Evolutionary conservation across 2,888 invertebrate species (phyloP).

Genomic region (Cheilosia vernalis): DNA sequence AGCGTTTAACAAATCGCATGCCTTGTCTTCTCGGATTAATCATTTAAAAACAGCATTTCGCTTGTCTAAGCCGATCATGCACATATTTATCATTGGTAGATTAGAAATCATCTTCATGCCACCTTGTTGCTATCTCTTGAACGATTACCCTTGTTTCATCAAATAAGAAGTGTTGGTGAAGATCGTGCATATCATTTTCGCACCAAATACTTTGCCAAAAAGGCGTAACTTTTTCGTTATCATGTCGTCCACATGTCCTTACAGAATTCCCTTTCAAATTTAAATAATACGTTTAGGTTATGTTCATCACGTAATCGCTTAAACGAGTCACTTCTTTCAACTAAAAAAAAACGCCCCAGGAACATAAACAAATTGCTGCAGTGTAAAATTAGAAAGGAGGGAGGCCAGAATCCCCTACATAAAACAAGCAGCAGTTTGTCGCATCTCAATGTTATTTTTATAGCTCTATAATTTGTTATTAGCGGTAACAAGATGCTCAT

Average conservation of each 20-base stretch:
- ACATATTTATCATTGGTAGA: no score
- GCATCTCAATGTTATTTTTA: constrained; percentile 42
- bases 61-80: no score
- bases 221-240: neutral
- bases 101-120: no score
- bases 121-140: no score
- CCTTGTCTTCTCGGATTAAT: no score
- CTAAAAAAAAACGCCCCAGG: constrained; percentile 17
- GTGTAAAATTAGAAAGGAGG: constrained; percentile 8
- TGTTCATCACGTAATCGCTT: constrained; percentile 1
- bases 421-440: constrained; percentile 16
- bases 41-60: no score
- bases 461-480: constrained; percentile 49
- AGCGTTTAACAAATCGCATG: no score
- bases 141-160: no score
- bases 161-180: no score
- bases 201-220: neutral
- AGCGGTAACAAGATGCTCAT: constrained; percentile 40
- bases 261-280: neutral
- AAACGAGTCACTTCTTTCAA: neutral
- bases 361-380: constrained; percentile 48
- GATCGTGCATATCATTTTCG: neutral
- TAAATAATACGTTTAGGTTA: neutral
- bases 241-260: neutral
- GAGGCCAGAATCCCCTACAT: neutral